Base-by-base conservation (phyloP, 2,113 vertebrate species). In the Muntiacus reevesi region DNA sequence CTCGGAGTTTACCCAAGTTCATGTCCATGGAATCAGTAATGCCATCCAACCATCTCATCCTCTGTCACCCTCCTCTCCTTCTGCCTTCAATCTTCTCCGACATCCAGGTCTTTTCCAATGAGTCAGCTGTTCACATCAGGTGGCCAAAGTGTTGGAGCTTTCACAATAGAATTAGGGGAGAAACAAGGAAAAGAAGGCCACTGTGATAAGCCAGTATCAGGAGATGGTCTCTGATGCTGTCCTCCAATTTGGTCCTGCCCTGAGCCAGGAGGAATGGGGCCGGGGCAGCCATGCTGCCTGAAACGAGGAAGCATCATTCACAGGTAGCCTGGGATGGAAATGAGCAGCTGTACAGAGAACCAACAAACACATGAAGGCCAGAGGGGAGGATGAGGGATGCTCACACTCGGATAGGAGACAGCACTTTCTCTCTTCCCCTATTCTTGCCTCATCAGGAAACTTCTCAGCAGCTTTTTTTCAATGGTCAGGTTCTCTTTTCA, bases 291-390 rank as follows among this genome's bases (percentile, higher is more conserved):
- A n/a, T 47, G 21, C 21, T 33, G 40, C 64, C 19, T 16, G 81
- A n/a, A 84, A 33, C 0, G 0, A 60, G 54, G 25, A 91, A 25
- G 7, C 21, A 8, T n/a, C 2, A 0, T 54, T n/a, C n/a, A 50
- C 21, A 85, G 60, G 45, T 6, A 21, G 54, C 43, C 54, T 9
- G 30, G 52, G 21, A 9, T 28, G 71, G 43, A 59, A 36, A 1
- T 2, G 0, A 27, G 28, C 45, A 55, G n/a, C 17, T 1, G 25
- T 11, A 1, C 50, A 30, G 78, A 45, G 79, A 33, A 27, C 25
- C 19, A 33, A 16, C 82, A 9, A 45, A 54, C 3, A 23, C 13
- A 14, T 0, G 1, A 45, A 45, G 30, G 17, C 36, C 15, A 40
- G n/a, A 78, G 55, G 13, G 4, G 11, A 7, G 8, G 36, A 43